Percentiles rank a stretch among this genome's conserved stretches.
These are phyloP conservation scores for Agonopterix heracliana DNA, from an alignment of 2,888 invertebrate species.

Conservation along the genomic window DNA sequence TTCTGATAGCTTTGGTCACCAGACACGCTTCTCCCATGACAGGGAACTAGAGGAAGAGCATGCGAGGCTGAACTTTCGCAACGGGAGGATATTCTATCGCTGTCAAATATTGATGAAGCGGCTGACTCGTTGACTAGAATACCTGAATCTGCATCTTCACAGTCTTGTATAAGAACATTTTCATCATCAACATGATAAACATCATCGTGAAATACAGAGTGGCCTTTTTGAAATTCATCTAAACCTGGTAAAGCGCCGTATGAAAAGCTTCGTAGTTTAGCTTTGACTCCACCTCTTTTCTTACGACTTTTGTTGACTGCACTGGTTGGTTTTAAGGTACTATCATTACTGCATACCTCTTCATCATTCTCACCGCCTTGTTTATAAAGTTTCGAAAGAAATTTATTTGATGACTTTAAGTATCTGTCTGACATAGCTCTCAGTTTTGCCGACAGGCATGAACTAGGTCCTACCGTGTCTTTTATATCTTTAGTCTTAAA, in stretches of 20 bases:
- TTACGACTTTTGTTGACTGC: slow-evolving; percentile 52
- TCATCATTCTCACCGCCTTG: slow-evolving; percentile 56
- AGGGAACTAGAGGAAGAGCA: slow-evolving; percentile 47
- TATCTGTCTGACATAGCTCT: slow-evolving; percentile 85
- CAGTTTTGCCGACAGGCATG: slow-evolving; percentile 81
- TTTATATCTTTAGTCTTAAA: slow-evolving; percentile 61
- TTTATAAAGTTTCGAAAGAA: slow-evolving; percentile 81
- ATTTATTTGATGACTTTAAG: slow-evolving; percentile 80
- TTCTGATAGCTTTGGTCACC: slow-evolving; percentile 65
- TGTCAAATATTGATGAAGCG: slow-evolving; percentile 79
- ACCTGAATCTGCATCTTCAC: slow-evolving; percentile 85
- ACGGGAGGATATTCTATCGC: slow-evolving; percentile 69
- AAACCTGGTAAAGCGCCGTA: slow-evolving; percentile 84
- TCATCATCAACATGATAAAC: slow-evolving; percentile 70
- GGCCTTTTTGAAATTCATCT: slow-evolving; percentile 80
- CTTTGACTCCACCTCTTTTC: slow-evolving; percentile 61
- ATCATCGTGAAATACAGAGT: slow-evolving; percentile 79
- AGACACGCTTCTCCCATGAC: slow-evolving; percentile 67
- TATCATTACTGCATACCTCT: slow-evolving; percentile 32
- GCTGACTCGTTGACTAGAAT: slow-evolving; percentile 85
- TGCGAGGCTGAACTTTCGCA: slow-evolving; percentile 74
- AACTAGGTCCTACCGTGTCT: slow-evolving; percentile 71
- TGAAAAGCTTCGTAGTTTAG: slow-evolving; percentile 82
- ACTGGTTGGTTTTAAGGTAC: slow-evolving; percentile 45
- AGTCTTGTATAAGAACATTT: slow-evolving; percentile 75